These are phyloP conservation scores for Pomatorhinus ruficollis DNA, from an alignment of 2,113 vertebrate species.

Conservation along the genomic window DNA sequence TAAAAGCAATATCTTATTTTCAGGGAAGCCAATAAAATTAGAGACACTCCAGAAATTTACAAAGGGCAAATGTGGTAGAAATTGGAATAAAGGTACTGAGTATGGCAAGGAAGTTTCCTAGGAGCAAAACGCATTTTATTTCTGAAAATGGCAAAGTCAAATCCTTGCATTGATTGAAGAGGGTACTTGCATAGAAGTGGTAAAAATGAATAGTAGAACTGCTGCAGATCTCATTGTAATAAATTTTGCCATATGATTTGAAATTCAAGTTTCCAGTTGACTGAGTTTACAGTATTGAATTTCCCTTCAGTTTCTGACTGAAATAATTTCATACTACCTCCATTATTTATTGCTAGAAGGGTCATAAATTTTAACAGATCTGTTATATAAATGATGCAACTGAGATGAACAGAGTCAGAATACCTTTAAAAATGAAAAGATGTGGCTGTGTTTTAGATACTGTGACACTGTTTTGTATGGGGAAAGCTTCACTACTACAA, in stretches of 20 bases:
- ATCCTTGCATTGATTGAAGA: neutral
- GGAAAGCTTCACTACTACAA: neutral
- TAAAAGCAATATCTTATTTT: neutral
- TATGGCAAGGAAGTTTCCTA: neutral
- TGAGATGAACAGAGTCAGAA: neutral
- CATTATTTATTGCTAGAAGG: neutral
- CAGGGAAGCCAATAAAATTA: neutral
- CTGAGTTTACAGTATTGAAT: conserved; percentile 23
- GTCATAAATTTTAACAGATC: conserved; percentile 11
- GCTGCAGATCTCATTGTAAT: conserved; percentile 6
- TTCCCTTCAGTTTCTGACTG: conserved; percentile 19
- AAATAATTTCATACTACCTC: conserved; percentile 1
- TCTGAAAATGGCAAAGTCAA: neutral
- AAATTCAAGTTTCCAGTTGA: conserved; percentile 32
- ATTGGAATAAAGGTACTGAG: neutral
- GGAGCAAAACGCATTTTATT: neutral
- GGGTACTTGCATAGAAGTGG: neutral
- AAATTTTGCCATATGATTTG: conserved; percentile 29
- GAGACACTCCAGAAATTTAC: neutral
- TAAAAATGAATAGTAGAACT: conserved; percentile 2
- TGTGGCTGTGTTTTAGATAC: neutral
- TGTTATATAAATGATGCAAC: neutral
- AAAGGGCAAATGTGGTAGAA: neutral
- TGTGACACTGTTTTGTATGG: neutral
- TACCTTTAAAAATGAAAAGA: neutral